Evolutionary conservation across 2,888 invertebrate genomes (phyloP).

Genomic region (Taphrorychus bicolor): DNA sequence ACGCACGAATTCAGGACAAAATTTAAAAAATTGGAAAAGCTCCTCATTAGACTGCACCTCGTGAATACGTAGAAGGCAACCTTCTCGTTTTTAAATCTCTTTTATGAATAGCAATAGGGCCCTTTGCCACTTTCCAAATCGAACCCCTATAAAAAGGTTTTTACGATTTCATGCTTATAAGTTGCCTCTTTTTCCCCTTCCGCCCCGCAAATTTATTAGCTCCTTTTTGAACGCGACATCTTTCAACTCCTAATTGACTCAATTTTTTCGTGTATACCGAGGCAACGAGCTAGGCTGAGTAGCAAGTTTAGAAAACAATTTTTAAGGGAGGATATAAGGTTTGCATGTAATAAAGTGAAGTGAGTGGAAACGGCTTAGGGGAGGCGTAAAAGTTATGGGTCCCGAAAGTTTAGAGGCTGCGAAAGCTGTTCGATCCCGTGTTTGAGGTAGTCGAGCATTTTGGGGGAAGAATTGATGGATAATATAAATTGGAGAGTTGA

Average conservation of each 20-base stretch:
- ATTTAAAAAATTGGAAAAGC: not conserved
- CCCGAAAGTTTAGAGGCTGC: not conserved
- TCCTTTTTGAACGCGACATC: not conserved
- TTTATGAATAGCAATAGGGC: not conserved
- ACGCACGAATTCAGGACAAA: not conserved
- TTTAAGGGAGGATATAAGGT: not conserved
- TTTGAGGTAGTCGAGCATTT: not conserved
- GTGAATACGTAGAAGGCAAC: too few relatives aligned
- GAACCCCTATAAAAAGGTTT: not conserved
- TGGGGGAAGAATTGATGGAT: too few relatives aligned
- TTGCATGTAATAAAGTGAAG: not conserved
- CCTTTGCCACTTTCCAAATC: not conserved
- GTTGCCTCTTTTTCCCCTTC: not conserved
- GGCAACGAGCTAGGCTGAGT: not conserved
- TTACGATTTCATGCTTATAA: not conserved
- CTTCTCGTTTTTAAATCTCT: not conserved
- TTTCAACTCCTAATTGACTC: not conserved
- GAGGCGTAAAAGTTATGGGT: not conserved
- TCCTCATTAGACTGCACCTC: not conserved
- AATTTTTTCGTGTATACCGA: not conserved
- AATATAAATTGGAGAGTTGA: not conserved
- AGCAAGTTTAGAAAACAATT: not conserved
- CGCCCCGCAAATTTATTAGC: not conserved
- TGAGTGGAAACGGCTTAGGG: not conserved
- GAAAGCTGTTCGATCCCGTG: not conserved